Base-by-base conservation (phyloP, 2,888 invertebrate genomes). In the Asteroscopus sphinx region DNA sequence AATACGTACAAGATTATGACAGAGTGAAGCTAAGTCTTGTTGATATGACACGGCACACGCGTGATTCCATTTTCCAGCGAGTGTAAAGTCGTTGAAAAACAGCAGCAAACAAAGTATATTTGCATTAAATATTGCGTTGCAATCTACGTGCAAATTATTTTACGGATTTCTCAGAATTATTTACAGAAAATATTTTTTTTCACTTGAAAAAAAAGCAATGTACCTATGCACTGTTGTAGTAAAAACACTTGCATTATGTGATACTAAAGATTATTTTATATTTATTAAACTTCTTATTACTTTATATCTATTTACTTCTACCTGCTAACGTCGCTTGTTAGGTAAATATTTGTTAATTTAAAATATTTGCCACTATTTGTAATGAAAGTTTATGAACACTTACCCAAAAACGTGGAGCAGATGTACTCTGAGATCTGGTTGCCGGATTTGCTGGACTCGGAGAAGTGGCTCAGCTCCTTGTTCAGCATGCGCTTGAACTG, bases 401-500 rank as follows among this genome's bases (percentile, higher is more conserved):
- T 95, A 99, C 99, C 99, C 94, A 99, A 97, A 95, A 99, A 99
- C 81, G 99, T 99, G 81, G 98, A 98, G 95, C 99, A 99, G 95
- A 99, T 99, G 95, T 99, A 99, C 93, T 99, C 99, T 60, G 99
- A 99, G 91, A 99, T 99, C 96, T 99, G 99, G 95, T 99, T 99
- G 85, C 99, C 99, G 79, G 99, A 99, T 95, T 98, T 99, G 95
- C 99, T 99, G 74, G 99, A 99, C 94, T 99, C 99, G 71, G 99
- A 99, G 95, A 99, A 99, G 94, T 99, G 99, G 87, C 98, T 98
- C 86, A 99, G 96, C 95, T 99, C 99, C 95, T 99, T 98, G 95
- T 99, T 99, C 93, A 99, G 96, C 99, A 99, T 99, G 90, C 99
- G 97, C 95, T 99, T 99, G 96, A 99, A 99, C 99, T 99, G 96